A percentile compares a stretch with the other conserved stretches of the same genome.
These are phyloP conservation scores for Thysanoteuthis rhombus DNA, from an alignment of 2,888 invertebrate genomes.

Conservation along the genomic window DNA sequence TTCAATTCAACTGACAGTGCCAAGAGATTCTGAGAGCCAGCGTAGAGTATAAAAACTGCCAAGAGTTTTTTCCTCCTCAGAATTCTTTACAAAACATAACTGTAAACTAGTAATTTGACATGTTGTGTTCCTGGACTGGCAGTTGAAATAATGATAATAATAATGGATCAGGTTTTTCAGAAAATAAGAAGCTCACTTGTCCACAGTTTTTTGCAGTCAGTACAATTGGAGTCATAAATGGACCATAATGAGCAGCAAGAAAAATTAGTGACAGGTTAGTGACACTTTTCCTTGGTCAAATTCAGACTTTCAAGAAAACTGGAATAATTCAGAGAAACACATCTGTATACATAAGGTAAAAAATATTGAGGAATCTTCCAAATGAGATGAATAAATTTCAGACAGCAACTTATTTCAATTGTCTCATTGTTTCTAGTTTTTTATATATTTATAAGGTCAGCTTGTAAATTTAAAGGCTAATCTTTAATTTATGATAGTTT, in stretches of 20 bases:
- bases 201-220: not conserved
- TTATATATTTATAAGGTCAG: not conserved
- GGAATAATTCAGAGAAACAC: not conserved
- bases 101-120: not conserved
- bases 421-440: not conserved
- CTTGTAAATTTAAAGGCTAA: not conserved
- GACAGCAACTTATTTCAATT: not conserved
- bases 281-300: not conserved
- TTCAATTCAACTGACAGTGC: not conserved
- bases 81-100: not conserved
- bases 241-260: not conserved
- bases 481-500: not conserved
- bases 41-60: not conserved
- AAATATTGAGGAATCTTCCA: not conserved
- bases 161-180: not conserved
- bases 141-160: not conserved
- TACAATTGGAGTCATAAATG: not conserved
- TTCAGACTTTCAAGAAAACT: not conserved
- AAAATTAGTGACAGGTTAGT: not conserved
- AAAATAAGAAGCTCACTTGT: not conserved
- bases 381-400: not conserved
- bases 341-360: not conserved
- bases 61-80: not conserved
- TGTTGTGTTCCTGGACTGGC: conserved; percentile 12
- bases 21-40: not conserved